Conservation (phyloP, 2,113 vertebrate species). For the Oryzias javanicus region DNA sequence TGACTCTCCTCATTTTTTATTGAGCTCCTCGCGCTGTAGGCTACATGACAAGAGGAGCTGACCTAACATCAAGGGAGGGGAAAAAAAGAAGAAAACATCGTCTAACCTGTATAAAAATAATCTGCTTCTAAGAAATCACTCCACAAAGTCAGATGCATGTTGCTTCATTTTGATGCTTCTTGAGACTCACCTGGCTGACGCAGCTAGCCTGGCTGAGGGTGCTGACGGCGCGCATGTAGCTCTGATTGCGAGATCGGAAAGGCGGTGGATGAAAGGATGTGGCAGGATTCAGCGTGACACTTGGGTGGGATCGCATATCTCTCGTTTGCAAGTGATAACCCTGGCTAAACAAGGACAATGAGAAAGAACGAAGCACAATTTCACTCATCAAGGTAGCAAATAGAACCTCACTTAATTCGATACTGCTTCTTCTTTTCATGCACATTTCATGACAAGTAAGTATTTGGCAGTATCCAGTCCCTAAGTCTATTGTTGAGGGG, state of each 20-base stretch:
- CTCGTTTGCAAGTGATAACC: slow-evolving; percentile 95
- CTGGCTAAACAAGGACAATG: slow-evolving; percentile 80
- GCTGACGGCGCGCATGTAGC: slow-evolving; percentile 99
- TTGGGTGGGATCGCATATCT: slow-evolving; percentile 86
- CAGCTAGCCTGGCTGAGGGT: slow-evolving; percentile 99
- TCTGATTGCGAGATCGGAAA: slow-evolving; percentile 98
- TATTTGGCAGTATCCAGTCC: no score
- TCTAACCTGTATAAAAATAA: no score
- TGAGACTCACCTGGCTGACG: slow-evolving; percentile 93
- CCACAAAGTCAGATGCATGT: slow-evolving; percentile 10
- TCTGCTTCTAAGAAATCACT: no score
- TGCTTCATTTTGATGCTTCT: slow-evolving; percentile 29
- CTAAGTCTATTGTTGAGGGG: no score
- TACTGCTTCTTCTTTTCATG: background rate
- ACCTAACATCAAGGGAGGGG: no score
- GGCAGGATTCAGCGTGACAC: slow-evolving; percentile 90
- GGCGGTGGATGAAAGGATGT: slow-evolving; percentile 92
- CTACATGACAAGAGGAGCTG: no score
- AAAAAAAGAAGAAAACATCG: no score
- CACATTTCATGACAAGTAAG: no score
- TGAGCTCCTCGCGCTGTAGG: no score
- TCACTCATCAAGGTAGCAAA: slow-evolving; percentile 45
- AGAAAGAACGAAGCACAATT: slow-evolving; percentile 28
- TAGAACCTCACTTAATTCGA: background rate
- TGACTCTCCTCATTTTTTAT: background rate